Evolutionary conservation across 2,888 invertebrate species (phyloP).

Genomic region (Microctonus hyperodae): DNA sequence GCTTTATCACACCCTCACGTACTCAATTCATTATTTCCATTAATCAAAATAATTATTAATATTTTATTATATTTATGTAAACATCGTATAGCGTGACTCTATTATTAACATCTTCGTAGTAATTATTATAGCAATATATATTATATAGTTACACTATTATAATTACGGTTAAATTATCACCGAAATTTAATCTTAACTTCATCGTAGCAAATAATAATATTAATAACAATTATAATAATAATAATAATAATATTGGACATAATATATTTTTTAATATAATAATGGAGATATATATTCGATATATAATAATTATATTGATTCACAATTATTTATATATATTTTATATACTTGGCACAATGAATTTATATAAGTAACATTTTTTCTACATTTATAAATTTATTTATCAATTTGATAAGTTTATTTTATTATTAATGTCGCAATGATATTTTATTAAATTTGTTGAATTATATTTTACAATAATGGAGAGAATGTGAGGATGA

Average conservation of each 20-base stretch:
- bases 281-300: too few relatives aligned
- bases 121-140: background rate
- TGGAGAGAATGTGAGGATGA: background rate
- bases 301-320: too few relatives aligned
- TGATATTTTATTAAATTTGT: background rate
- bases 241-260: background rate
- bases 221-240: background rate
- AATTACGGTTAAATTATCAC: background rate
- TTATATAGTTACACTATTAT: background rate
- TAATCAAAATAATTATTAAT: slow-evolving; percentile 13
- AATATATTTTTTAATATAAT: background rate
- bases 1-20: background rate
- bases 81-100: background rate
- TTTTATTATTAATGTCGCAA: background rate
- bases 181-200: background rate
- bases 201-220: background rate
- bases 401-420: background rate
- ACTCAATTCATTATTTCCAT: slow-evolving; percentile 1
- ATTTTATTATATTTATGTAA: background rate
- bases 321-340: too few relatives aligned
- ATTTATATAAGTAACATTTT: background rate
- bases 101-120: background rate
- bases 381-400: background rate
- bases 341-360: background rate
- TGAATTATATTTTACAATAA: background rate